phyloP scores from a whole-genome alignment of 2,113 vertebrate species.

The Cheilinus undulatus region DNA sequence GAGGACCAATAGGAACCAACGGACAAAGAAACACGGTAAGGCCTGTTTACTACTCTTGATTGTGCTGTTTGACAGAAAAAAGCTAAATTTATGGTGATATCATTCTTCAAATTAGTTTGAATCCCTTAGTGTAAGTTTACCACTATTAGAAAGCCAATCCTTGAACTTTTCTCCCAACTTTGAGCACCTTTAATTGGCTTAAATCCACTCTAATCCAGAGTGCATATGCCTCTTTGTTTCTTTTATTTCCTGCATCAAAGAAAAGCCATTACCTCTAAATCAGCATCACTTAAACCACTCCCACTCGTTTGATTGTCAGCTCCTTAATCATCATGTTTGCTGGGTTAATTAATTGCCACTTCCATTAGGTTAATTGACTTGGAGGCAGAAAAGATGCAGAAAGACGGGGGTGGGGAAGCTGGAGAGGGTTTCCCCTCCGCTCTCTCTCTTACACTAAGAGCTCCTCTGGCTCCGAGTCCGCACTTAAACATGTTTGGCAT shows the following conservation, averaged over 20 bases:
- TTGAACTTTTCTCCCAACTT: not conserved
- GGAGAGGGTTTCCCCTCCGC: not conserved
- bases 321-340: constrained; percentile 71
- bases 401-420: constrained; percentile 21
- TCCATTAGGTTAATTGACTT: constrained; percentile 79
- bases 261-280: constrained; percentile 47
- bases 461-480: constrained; percentile 3
- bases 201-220: constrained; percentile 13
- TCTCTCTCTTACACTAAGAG: constrained; percentile 6
- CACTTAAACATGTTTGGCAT: not conserved
- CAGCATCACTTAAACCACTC: constrained; percentile 40
- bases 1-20: constrained; percentile 92
- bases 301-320: constrained; percentile 67
- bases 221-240: not conserved
- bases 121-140: not conserved
- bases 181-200: not conserved
- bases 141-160: not conserved
- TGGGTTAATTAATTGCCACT: constrained; percentile 75
- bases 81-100: not conserved
- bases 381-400: constrained; percentile 56
- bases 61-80: not conserved
- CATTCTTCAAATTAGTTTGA: constrained; percentile 19
- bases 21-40: constrained; percentile 91
- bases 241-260: constrained; percentile 8
- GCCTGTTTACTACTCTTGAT: not conserved